A percentile compares a stretch with the other conserved stretches of the same genome.
phyloP scores from a whole-genome alignment of 1,140 invertebrate species.

The Drosophila lacertosa region DNA sequence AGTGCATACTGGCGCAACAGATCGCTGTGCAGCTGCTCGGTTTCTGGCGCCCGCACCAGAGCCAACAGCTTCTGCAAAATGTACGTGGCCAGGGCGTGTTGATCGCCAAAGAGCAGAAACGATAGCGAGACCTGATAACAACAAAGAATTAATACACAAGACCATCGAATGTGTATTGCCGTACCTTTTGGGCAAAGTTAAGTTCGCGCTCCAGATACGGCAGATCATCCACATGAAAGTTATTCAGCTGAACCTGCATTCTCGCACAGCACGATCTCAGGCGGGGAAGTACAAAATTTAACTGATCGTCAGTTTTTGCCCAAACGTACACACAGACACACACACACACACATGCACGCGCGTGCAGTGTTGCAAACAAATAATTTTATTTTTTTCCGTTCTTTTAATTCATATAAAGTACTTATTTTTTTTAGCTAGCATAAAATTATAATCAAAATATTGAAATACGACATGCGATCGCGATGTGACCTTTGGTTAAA shows the following conservation, averaged over 20 bases:
- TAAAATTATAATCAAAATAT: not conserved
- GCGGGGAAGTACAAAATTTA: slow-evolving; percentile 40
- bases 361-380: not conserved
- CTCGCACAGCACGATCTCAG: not conserved
- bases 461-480: slow-evolving; percentile 13
- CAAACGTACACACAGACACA: not conserved
- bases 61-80: slow-evolving; percentile 63
- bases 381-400: no score
- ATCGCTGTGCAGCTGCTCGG: slow-evolving; percentile 39
- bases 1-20: slow-evolving; percentile 61
- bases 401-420: not conserved
- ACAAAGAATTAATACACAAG: not conserved
- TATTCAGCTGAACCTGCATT: slow-evolving; percentile 42
- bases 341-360: not conserved
- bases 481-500: slow-evolving; percentile 14
- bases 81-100: slow-evolving; percentile 52
- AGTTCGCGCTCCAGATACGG: slow-evolving; percentile 70
- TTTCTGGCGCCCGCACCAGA: slow-evolving; percentile 4
- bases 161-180: no score
- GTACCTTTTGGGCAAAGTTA: slow-evolving; percentile 61
- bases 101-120: slow-evolving; percentile 65
- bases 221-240: slow-evolving; percentile 60
- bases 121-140: slow-evolving; percentile 55
- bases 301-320: not conserved
- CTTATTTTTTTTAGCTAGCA: not conserved